Evolutionary conservation across 2,888 invertebrate genomes (phyloP).

Genomic region (Trichacis sp.): DNA sequence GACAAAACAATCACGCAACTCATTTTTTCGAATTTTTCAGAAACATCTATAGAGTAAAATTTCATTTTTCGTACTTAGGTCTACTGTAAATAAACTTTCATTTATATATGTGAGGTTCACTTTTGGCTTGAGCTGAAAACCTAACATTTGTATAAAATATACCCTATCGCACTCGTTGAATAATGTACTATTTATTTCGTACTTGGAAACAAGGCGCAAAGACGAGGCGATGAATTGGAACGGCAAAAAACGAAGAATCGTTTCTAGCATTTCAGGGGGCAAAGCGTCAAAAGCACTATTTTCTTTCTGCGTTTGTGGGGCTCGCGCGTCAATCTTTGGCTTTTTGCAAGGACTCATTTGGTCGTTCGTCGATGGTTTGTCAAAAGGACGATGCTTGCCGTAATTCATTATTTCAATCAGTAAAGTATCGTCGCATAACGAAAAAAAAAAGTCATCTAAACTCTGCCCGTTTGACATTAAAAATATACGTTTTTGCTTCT

Average conservation of each 20-base stretch:
- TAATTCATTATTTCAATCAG: not conserved
- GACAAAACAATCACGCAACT: no score
- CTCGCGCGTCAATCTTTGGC: slow-evolving; percentile 22
- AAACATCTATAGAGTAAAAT: no score
- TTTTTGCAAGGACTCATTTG: slow-evolving; percentile 46
- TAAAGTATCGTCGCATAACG: slow-evolving; percentile 1
- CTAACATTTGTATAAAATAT: no score
- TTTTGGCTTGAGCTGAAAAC: no score
- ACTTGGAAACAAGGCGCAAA: slow-evolving; percentile 63
- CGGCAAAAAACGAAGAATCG: slow-evolving; percentile 57
- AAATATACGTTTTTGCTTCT: not conserved
- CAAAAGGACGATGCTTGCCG: not conserved
- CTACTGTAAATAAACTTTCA: no score
- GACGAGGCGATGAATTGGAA: slow-evolving; percentile 55
- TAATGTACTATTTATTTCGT: slow-evolving; percentile 6
- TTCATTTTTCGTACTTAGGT: no score
- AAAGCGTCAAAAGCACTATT: slow-evolving; percentile 51
- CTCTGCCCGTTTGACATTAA: not conserved
- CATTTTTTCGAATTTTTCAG: no score
- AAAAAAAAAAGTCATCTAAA: not conserved
- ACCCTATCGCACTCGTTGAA: no score
- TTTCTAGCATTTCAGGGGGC: slow-evolving; percentile 63
- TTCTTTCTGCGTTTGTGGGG: not conserved
- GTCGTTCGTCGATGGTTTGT: slow-evolving; percentile 14
- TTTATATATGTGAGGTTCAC: no score